Evolutionary conservation across 2,888 invertebrate genomes (phyloP), one percentile per base, ranked within the genome.

Genomic region (Idaea biselata): DNA sequence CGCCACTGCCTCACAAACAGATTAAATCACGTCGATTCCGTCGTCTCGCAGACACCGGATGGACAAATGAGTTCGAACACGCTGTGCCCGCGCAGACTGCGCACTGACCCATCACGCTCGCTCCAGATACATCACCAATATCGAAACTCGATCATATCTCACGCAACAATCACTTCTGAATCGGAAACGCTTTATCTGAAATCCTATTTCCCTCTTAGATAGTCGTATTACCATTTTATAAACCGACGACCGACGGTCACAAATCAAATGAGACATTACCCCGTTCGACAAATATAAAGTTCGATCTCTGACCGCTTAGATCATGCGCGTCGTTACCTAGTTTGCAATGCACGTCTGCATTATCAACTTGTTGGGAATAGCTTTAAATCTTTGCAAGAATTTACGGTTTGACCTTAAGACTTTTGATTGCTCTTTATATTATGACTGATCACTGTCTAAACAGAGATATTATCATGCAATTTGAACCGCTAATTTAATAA

Each of bases 1-100:
- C 86, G 80, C 83, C 87, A 78, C 79, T 82, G 83, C 79, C 73
- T 83, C 77, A 80, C 79, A 84, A 85, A 83, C 88, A 89, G 91
- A 92, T 91, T 91, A 86, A 88, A 91, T 91, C 89, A 89, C 88
- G 88, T 90, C 86, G 87, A 85, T 84, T 86, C 85, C 83, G 82
- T 86, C 85, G 81, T 78, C 71, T 64, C 59, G 63, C 69, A 68
- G 64, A 68, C 75, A 77, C 73, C 73, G 74, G 84, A 74, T 74
- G 75, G 84, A 84, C 86, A 83, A 87, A 85, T 85, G 83, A 86
- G 84, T 80, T 73, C 82, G 33, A 33, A 33, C 44, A 44, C 44
- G 44, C 44, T 44, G n/a, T n/a, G n/a, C n/a, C n/a, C n/a, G n/a
- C n/a, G n/a, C 14, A 6, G 44, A 81, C 76, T 79, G 81, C 74